Evolutionary conservation across 92 coral and sea anemone species (phyloP).

Genomic region (Porites evermanni): DNA sequence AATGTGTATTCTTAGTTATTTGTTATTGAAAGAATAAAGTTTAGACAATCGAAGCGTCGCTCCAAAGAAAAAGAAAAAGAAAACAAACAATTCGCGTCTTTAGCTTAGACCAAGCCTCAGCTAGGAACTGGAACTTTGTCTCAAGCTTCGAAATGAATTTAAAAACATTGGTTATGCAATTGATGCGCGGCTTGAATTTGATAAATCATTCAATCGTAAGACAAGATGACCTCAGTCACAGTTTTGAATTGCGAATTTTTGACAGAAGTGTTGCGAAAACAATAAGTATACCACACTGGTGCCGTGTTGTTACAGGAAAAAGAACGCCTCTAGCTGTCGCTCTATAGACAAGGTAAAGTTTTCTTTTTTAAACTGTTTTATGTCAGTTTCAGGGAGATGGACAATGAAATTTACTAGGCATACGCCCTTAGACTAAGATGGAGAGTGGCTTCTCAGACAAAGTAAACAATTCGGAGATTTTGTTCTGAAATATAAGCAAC

Average conservation of each 20-base stretch:
- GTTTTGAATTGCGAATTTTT: slow-evolving; percentile 6
- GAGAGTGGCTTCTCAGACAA: neutral
- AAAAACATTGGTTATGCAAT: slow-evolving; percentile 8
- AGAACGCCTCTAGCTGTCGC: neutral
- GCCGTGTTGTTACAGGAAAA: neutral
- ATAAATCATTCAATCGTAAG: slow-evolving; percentile 21
- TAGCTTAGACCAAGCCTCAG: no score
- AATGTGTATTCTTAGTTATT: slow-evolving; percentile 5
- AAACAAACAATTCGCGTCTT: neutral
- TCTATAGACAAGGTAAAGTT: slow-evolving; percentile 24
- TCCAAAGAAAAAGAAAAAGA: neutral
- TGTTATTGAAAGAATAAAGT: neutral
- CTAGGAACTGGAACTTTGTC: no score
- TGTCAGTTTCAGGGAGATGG: neutral
- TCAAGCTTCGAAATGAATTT: neutral
- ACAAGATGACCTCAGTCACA: slow-evolving; percentile 40
- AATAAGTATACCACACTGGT: neutral
- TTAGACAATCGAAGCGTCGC: neutral
- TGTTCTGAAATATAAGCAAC: neutral
- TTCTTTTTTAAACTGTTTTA: neutral
- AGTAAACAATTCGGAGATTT: neutral
- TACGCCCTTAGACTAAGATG: neutral
- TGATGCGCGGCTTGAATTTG: neutral
- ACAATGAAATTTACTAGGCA: neutral
- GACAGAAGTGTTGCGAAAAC: neutral